Evolutionary conservation across 2,113 vertebrate genomes (phyloP), one percentile per base, ranked within the genome.

Genomic region (Atrichornis clamosus): DNA sequence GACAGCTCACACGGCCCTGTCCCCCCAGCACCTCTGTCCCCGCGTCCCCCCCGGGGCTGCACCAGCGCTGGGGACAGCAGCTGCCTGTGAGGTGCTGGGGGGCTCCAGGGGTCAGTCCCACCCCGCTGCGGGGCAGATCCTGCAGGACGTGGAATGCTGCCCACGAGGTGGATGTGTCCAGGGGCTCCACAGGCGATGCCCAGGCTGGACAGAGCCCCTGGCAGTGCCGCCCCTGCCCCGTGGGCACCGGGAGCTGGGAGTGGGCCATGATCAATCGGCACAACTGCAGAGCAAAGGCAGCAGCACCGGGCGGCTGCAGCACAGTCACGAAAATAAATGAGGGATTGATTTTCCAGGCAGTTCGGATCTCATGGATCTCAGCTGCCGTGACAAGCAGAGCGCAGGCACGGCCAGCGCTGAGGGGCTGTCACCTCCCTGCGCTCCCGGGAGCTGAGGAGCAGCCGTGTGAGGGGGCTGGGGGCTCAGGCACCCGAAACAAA

Each of bases 101-200:
- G 26, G 49, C 39, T 52, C 22, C 3, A 10, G 22, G 28, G 24
- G 23, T 64, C 13, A 6, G 33, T 72, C 42, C 49, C 58, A 15
- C 9, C 58, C n/a, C 2, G 2, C 84, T 67, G 63, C 32, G 6
- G 42, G 52, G 42, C n/a, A 12, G 32, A 2, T 8, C 37, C 63
- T 32, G 52, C 2, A 2, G 63, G 56, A 18, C 50, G n/a, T n/a
- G n/a, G n/a, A n/a, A n/a, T n/a, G n/a, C n/a, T n/a, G n/a, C 20
- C 68, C 3, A 0, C 3, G 0, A 3, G 44, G 59, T 0, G 0
- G 56, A 13, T 1, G 19, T 12, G 18, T 21, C 33, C 1, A 0
- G 14, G 75, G 33, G 39, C 4, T 32, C 30, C 21, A 3, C 3
- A 1, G 33, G 49, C 1, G 3, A 2, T 23, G 55, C 20, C 3